Conservation (phyloP, 2,113 vertebrate species). For the Desmodus rotundus region DNA sequence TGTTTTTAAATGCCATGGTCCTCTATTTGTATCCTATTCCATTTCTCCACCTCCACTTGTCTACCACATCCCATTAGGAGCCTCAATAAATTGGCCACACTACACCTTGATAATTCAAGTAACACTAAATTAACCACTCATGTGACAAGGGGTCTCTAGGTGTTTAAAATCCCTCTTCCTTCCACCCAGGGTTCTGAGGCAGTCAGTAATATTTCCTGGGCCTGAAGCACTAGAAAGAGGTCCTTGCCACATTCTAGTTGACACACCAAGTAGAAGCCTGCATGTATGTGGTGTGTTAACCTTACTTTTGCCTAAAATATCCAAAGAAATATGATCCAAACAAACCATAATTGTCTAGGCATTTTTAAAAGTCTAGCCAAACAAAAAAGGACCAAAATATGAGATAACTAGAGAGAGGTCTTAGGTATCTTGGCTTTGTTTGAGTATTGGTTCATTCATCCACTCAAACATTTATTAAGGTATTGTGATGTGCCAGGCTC, state of each 20-base stretch:
- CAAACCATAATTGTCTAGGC: background rate
- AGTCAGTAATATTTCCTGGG: background rate
- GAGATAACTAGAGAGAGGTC: background rate
- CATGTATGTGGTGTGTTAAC: background rate
- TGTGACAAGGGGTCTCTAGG: background rate
- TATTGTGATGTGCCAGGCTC: background rate
- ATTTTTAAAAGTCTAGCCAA: background rate
- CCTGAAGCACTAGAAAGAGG: background rate
- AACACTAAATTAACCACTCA: background rate
- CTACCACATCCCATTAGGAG: background rate
- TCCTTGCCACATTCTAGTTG: background rate
- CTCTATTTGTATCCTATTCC: background rate
- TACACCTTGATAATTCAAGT: background rate
- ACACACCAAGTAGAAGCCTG: background rate
- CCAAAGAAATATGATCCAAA: slow-evolving; percentile 16
- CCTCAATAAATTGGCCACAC: background rate
- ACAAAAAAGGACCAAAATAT: slow-evolving; percentile 21
- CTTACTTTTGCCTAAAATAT: background rate
- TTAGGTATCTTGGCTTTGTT: background rate
- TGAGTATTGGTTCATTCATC: background rate
- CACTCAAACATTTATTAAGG: background rate
- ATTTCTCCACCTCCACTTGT: background rate
- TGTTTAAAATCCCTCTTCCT: background rate
- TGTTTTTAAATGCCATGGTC: background rate
- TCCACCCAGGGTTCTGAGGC: background rate